Percentiles rank a stretch among this genome's conserved stretches.
Evolutionary conservation across 2,888 invertebrate genomes (phyloP).

Genomic region (Thereva unica): DNA sequence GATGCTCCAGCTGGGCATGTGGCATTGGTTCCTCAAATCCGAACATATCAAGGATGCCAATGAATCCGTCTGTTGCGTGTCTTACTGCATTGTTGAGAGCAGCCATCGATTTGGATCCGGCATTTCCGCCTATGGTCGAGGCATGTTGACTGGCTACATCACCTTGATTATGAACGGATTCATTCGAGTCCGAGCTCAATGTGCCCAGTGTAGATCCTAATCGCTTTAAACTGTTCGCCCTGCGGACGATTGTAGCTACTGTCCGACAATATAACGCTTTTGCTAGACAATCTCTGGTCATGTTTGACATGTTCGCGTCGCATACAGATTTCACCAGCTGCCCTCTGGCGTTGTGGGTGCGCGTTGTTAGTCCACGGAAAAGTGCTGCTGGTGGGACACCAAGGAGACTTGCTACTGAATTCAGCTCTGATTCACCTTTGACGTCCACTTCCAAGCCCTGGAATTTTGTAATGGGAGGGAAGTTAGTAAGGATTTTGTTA

Average conservation of each 20-base stretch:
- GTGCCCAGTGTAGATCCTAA: slow-evolving; percentile 83
- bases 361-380: slow-evolving; percentile 78
- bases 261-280: slow-evolving; percentile 93
- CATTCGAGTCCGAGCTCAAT: slow-evolving; percentile 88
- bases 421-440: slow-evolving; percentile 80
- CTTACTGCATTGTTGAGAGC: slow-evolving; percentile 89
- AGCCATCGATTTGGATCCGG: slow-evolving; percentile 89
- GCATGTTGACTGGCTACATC: slow-evolving; percentile 85
- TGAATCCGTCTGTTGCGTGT: slow-evolving; percentile 92
- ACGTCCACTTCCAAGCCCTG: slow-evolving; percentile 74
- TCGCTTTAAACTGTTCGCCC: slow-evolving; percentile 87
- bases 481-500: not conserved
- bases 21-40: slow-evolving; percentile 93
- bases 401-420: slow-evolving; percentile 82
- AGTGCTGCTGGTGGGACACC: slow-evolving; percentile 62
- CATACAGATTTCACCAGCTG: slow-evolving; percentile 80
- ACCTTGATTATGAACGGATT: slow-evolving; percentile 85
- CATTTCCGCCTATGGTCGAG: slow-evolving; percentile 76
- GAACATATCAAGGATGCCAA: slow-evolving; percentile 95
- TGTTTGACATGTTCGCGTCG: slow-evolving; percentile 83
- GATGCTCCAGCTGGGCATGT: slow-evolving; percentile 81
- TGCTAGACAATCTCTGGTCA: slow-evolving; percentile 86
- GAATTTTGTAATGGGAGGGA: slow-evolving; percentile 3
- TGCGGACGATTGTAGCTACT: slow-evolving; percentile 88
- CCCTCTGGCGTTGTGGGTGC: slow-evolving; percentile 77